phyloP scores from a whole-genome alignment of 2,888 invertebrate genomes.

The Drosophila cracens region DNA sequence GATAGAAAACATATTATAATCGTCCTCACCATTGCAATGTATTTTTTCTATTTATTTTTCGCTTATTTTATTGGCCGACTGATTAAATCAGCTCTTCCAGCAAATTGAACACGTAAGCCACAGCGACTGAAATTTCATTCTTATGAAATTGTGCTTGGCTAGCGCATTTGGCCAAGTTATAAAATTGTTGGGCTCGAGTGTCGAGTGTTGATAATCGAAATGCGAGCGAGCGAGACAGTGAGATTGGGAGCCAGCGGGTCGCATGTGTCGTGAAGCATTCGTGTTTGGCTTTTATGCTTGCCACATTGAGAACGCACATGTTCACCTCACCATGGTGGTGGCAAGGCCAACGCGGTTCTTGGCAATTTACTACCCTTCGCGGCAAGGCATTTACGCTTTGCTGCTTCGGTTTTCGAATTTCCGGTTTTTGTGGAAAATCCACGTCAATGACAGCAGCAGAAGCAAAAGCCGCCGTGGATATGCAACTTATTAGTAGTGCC shows the following conservation, averaged over 20 bases:
- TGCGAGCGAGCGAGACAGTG: constrained; percentile 15
- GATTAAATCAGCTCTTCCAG: constrained; percentile 58
- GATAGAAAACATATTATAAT: not conserved
- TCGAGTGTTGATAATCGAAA: constrained; percentile 46
- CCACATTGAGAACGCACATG: constrained; percentile 50
- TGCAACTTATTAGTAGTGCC: constrained; percentile 39
- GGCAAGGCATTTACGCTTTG: constrained; percentile 24
- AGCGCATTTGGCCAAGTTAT: constrained; percentile 32
- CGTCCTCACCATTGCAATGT: not conserved
- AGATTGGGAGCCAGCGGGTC: constrained; percentile 29
- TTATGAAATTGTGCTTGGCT: constrained; percentile 45
- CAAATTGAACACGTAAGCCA: constrained; percentile 49
- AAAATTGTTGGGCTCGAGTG: constrained; percentile 37
- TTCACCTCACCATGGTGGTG: constrained; percentile 25
- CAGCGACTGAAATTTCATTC: constrained; percentile 48
- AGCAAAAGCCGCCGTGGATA: constrained; percentile 13
- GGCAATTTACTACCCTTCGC: constrained; percentile 44
- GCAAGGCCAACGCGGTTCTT: constrained; percentile 48
- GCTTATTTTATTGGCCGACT: constrained; percentile 3
- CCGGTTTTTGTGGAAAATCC: constrained; percentile 52
- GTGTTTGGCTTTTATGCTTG: constrained; percentile 54
- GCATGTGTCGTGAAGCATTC: constrained; percentile 56
- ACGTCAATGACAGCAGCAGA: constrained; percentile 52
- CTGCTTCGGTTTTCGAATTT: constrained; percentile 42
- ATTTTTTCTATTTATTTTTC: not conserved